phyloP scores from a whole-genome alignment of 2,113 vertebrate genomes.

The Emydocephalus ijimae region DNA sequence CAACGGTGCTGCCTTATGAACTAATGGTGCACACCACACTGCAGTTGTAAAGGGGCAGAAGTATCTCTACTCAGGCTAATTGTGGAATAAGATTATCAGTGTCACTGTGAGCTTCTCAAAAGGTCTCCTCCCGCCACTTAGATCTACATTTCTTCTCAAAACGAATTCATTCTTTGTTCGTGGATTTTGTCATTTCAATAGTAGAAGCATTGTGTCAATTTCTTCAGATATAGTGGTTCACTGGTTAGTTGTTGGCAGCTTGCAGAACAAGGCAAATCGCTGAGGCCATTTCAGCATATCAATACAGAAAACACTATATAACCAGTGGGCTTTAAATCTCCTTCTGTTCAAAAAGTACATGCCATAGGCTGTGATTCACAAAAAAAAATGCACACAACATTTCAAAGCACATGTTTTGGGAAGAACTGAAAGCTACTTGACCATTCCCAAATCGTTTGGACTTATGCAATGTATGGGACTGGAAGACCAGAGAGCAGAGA shows the following conservation, averaged over 20 bases:
- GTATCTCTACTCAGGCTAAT: neutral
- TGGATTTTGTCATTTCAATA: constrained; percentile 28
- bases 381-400: fast-evolving
- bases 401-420: neutral
- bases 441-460: neutral
- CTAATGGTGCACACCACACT: neutral
- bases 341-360: neutral
- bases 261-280: constrained; percentile 16
- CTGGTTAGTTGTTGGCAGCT: constrained; percentile 53
- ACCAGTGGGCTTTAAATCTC: constrained; percentile 48
- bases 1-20: neutral
- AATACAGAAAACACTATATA: constrained; percentile 31
- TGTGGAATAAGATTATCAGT: neutral
- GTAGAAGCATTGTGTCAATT: constrained; percentile 53
- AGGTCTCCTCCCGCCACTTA: neutral
- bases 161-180: neutral
- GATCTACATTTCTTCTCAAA: neutral
- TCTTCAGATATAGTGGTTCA: neutral
- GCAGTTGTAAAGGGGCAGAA: neutral
- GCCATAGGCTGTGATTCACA: neutral
- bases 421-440: neutral
- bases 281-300: constrained; percentile 36
- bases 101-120: neutral
- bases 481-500: neutral
- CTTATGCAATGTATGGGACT: neutral